These are phyloP conservation scores for Nyctibius grandis DNA, from an alignment of 2,797 vertebrate genomes.

Conservation along the genomic window DNA sequence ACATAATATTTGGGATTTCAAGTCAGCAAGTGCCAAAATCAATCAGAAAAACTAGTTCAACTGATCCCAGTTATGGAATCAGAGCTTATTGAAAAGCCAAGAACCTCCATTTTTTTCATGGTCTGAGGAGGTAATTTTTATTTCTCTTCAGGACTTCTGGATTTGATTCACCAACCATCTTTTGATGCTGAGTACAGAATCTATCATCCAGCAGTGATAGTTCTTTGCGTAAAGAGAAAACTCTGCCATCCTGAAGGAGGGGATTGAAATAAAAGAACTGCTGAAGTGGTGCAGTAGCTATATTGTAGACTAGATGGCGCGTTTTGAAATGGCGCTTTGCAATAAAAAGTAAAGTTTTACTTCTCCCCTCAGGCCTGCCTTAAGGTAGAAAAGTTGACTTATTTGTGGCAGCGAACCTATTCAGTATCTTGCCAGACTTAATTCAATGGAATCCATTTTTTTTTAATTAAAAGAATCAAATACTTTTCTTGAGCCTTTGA, in stretches of 20 bases:
- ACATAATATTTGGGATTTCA: background rate
- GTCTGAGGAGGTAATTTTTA: background rate
- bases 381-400: background rate
- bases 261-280: background rate
- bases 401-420: background rate
- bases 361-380: background rate
- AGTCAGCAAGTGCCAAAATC: background rate
- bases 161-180: background rate
- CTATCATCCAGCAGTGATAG: background rate
- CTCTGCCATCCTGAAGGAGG: background rate
- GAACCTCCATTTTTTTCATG: background rate
- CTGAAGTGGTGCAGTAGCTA: background rate
- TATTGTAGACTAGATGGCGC: background rate
- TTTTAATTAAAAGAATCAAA: background rate
- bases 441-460: background rate
- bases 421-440: background rate
- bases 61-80: background rate
- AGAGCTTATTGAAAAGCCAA: background rate
- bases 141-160: background rate
- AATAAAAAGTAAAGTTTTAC: background rate
- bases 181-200: background rate
- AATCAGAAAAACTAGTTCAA: background rate
- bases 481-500: background rate
- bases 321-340: background rate
- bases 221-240: background rate